Percentiles rank a stretch among this genome's conserved stretches.
Evolutionary conservation across 2,888 invertebrate genomes (phyloP).

Genomic region (Leptinotarsa peninsularis): DNA sequence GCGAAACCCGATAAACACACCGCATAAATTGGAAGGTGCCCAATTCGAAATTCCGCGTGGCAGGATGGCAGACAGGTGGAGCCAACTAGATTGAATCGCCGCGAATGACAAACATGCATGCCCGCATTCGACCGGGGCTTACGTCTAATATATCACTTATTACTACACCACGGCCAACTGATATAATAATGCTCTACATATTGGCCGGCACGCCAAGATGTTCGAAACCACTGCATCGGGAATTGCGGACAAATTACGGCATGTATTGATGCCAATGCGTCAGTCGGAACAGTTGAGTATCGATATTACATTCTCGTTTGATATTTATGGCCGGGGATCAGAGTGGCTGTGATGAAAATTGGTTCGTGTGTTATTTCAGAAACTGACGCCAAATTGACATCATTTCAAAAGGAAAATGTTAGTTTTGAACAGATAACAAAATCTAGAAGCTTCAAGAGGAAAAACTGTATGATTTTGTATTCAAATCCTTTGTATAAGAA

Average conservation of each 20-base stretch:
- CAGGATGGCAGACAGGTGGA: constrained; percentile 45
- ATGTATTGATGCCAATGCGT: constrained; percentile 30
- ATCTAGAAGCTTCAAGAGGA: no score
- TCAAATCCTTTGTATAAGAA: no score
- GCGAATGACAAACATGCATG: constrained; percentile 45
- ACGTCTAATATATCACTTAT: constrained; percentile 47
- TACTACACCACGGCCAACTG: constrained; percentile 38
- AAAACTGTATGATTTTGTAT: no score
- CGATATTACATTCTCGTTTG: background rate
- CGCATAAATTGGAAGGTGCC: constrained; percentile 11
- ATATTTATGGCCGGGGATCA: background rate
- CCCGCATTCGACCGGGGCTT: constrained; percentile 44
- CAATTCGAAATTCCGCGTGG: constrained; percentile 18
- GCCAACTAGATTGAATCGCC: constrained; percentile 35
- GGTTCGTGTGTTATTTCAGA: background rate
- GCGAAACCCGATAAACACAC: background rate
- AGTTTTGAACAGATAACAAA: no score
- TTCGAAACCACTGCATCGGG: constrained; percentile 36
- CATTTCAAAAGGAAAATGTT: no score
- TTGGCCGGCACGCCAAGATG: constrained; percentile 47
- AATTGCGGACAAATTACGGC: constrained; percentile 37
- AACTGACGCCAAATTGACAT: no score
- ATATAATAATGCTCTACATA: constrained; percentile 48
- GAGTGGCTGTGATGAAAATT: background rate
- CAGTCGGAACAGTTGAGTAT: constrained; percentile 8